These are phyloP conservation scores for Druon quercuslanigerum DNA, from an alignment of 1,140 invertebrate species.

Conservation along the genomic window DNA sequence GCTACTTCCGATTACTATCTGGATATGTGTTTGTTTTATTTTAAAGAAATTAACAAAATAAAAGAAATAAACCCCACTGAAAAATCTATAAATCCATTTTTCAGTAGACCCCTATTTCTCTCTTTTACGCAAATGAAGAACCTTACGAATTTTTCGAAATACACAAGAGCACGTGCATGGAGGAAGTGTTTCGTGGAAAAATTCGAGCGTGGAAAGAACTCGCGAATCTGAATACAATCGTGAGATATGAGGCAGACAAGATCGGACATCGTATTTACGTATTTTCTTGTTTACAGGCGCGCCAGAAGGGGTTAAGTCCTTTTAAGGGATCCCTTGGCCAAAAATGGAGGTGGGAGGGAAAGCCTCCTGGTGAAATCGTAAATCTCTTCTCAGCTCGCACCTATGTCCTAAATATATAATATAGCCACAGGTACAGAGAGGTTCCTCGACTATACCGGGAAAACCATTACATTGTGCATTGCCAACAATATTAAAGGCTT, in stretches of 20 bases:
- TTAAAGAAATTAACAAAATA: too few species aligned
- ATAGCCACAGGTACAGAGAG: not conserved
- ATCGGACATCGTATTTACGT: not conserved
- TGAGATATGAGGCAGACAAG: not conserved
- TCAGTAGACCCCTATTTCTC: too few species aligned
- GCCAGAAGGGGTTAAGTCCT: slow-evolving; percentile 10
- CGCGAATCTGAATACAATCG: slow-evolving; percentile 9
- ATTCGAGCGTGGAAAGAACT: not conserved
- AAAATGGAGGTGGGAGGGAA: slow-evolving; percentile 23
- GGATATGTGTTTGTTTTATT: too few species aligned
- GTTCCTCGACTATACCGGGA: not conserved
- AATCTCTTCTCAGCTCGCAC: not conserved
- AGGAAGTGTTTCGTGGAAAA: not conserved
- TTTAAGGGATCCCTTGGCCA: slow-evolving; percentile 12
- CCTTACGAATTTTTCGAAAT: too few species aligned
- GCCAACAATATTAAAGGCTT: slow-evolving; percentile 9
- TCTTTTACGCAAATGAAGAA: too few species aligned
- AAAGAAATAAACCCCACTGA: too few species aligned
- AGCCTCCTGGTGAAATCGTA: slow-evolving; percentile 16
- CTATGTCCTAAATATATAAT: slow-evolving; percentile 7
- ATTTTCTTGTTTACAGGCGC: not conserved
- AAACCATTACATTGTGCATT: slow-evolving; percentile 18
- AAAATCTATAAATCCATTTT: too few species aligned
- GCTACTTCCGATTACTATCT: too few species aligned
- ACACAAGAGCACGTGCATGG: too few species aligned